These are phyloP conservation scores for Lithobates sylvaticus DNA, from an alignment of 2,797 vertebrate genomes.

Conservation along the genomic window DNA sequence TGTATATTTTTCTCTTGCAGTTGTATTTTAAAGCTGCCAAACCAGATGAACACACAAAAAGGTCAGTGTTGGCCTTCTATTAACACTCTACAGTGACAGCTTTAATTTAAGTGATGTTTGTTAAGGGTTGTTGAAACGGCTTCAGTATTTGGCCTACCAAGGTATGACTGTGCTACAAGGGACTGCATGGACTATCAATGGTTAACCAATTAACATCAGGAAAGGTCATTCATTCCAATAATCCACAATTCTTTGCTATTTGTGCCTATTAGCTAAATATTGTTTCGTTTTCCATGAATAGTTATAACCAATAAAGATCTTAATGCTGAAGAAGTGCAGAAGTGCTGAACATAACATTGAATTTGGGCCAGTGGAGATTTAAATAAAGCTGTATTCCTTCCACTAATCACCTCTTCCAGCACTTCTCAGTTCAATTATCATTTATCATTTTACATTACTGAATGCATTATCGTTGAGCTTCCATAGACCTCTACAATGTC, in stretches of 20 bases:
- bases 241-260: neutral
- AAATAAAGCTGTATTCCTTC: slow-evolving; percentile 54
- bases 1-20: neutral
- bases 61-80: neutral
- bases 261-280: slow-evolving; percentile 51
- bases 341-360: slow-evolving; percentile 60
- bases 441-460: slow-evolving; percentile 63
- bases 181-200: slow-evolving; percentile 3
- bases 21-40: neutral
- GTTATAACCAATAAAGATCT: slow-evolving; percentile 31
- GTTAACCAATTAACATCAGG: neutral
- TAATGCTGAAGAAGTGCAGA: slow-evolving; percentile 54
- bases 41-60: neutral
- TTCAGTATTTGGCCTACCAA: neutral
- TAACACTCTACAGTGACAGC: neutral
- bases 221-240: neutral
- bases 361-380: slow-evolving; percentile 56
- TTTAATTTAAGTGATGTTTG: neutral
- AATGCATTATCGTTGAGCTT: slow-evolving; percentile 59
- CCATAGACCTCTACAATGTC: slow-evolving; percentile 63
- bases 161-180: neutral
- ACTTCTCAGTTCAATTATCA: slow-evolving; percentile 68
- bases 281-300: slow-evolving; percentile 29
- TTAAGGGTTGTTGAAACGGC: neutral
- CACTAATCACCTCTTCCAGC: slow-evolving; percentile 79